phyloP scores from a whole-genome alignment of 2,888 invertebrate genomes.

The Ethmia dodecea region DNA sequence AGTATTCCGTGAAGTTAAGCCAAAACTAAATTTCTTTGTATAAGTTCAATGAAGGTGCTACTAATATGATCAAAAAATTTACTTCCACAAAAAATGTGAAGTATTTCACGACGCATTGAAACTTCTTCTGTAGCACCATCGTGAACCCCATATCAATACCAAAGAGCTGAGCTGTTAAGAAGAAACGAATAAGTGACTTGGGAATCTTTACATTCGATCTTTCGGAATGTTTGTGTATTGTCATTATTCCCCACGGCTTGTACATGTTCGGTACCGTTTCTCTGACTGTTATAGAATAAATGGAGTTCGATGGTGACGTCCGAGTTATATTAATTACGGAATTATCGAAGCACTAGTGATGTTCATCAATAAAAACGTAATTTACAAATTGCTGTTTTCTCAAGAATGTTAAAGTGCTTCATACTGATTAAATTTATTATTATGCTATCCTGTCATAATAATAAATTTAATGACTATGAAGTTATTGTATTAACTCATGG shows the following conservation, averaged over 20 bases:
- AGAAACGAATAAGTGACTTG: slow-evolving; percentile 1
- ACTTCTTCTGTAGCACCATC: neutral
- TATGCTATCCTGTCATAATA: neutral
- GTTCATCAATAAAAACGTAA: no score
- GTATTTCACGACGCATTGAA: neutral
- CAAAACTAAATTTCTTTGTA: neutral
- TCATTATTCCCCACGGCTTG: neutral
- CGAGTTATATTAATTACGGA: neutral
- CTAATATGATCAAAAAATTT: neutral
- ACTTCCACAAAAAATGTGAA: neutral
- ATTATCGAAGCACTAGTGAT: no score
- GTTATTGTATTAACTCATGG: neutral
- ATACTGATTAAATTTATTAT: neutral
- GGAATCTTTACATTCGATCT: slow-evolving; percentile 1
- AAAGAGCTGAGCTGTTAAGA: neutral
- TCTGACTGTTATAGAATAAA: neutral
- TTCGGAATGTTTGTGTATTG: neutral
- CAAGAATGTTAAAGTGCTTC: no score
- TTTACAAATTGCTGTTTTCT: no score
- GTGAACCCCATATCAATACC: slow-evolving; percentile 7
- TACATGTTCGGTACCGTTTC: neutral
- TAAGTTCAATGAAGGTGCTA: neutral
- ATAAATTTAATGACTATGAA: neutral
- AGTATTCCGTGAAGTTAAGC: slow-evolving; percentile 1
- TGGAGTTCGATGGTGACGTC: neutral